Evolutionary conservation across 2,113 vertebrate species (phyloP).

Genomic region (Anhinga rufa): DNA sequence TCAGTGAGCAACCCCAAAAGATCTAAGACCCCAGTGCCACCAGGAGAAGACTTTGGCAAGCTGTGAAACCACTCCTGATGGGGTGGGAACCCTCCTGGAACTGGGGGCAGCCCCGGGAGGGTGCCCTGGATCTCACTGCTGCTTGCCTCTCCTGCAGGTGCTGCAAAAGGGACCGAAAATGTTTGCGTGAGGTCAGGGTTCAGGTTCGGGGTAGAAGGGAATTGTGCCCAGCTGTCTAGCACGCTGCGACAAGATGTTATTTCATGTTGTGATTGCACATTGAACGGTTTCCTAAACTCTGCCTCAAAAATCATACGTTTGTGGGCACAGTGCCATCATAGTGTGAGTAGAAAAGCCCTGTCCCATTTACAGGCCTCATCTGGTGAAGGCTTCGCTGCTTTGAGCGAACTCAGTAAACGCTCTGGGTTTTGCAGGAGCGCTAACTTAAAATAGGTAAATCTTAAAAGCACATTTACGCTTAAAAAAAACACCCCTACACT

Average conservation of each 20-base stretch:
- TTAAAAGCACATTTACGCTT: neutral
- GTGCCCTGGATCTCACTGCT: neutral
- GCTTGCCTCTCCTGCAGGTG: neutral
- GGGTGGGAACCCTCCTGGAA: neutral
- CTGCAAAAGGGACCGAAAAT: neutral
- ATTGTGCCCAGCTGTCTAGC: neutral
- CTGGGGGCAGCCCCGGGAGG: fast-evolving
- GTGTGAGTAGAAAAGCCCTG: neutral
- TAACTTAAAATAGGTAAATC: neutral
- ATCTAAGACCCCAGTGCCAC: neutral
- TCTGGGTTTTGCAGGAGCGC: neutral
- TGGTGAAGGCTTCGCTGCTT: neutral
- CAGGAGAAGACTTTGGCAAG: neutral
- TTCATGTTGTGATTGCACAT: neutral
- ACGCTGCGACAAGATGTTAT: neutral
- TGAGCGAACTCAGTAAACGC: neutral
- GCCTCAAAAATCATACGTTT: neutral
- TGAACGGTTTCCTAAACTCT: neutral
- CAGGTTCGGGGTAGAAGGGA: neutral
- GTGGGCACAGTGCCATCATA: neutral
- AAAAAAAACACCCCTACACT: neutral
- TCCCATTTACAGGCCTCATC: neutral
- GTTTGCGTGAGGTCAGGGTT: neutral
- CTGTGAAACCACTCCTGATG: neutral
- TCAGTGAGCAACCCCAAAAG: neutral